phyloP scores from a whole-genome alignment of 53 echinoderm and acorn worm species.

The Actinopyga echinites region DNA sequence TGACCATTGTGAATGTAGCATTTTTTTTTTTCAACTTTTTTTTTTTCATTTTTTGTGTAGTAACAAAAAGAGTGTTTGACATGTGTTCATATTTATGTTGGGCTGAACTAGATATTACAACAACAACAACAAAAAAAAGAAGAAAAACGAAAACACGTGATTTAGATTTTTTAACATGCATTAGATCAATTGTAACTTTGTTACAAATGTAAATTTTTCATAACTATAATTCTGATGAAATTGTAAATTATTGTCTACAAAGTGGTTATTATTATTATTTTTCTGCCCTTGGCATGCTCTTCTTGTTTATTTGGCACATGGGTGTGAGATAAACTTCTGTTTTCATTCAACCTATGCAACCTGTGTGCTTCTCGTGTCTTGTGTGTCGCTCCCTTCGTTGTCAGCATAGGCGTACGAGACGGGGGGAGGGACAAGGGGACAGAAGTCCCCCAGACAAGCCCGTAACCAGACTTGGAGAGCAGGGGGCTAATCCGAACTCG shows the following conservation, averaged over 20 bases:
- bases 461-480: no score
- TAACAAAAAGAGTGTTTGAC: constrained; percentile 16
- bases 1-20: constrained; percentile 34
- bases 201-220: constrained; percentile 50
- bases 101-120: constrained; percentile 37
- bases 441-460: no score
- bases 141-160: constrained; percentile 30
- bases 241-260: constrained; percentile 49
- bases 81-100: constrained; percentile 47
- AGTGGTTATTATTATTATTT: constrained; percentile 46
- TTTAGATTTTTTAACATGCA: constrained; percentile 50
- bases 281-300: constrained; percentile 47
- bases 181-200: constrained; percentile 46
- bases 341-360: constrained; percentile 20
- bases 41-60: constrained; percentile 31
- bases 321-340: constrained; percentile 48
- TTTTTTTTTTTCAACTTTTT: not conserved
- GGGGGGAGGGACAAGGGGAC: no score
- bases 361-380: no score
- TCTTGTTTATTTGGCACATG: constrained; percentile 44
- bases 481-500: no score
- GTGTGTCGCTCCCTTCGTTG: no score
- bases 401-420: no score
- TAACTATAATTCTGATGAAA: constrained; percentile 50
- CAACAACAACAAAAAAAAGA: constrained; percentile 15